These are phyloP conservation scores for Gandaritis pyraliata DNA, from an alignment of 2,888 invertebrate species.

Conservation along the genomic window DNA sequence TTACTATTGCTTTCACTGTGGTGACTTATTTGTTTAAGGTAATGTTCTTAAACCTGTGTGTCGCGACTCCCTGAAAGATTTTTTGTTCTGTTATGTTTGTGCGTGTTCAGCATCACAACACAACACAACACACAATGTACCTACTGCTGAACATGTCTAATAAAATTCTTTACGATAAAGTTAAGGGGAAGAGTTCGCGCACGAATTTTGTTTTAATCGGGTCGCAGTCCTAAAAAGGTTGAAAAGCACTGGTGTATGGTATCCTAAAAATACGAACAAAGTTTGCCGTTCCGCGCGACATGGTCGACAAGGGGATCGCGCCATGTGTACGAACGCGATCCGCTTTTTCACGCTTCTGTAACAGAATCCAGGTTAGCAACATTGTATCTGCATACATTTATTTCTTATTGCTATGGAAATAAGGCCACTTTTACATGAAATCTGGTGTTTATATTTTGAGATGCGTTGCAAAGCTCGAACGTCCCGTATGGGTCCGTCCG, in stretches of 20 bases:
- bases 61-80: too few species aligned
- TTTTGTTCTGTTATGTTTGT: too few species aligned
- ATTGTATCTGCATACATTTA: slow-evolving; percentile 24
- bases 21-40: too few species aligned
- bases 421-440: slow-evolving; percentile 18
- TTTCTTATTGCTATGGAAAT: slow-evolving; percentile 8
- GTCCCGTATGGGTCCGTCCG: slow-evolving; percentile 48
- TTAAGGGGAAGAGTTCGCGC: too few species aligned
- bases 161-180: too few species aligned
- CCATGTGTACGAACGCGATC: slow-evolving; percentile 54
- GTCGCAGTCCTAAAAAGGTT: too few species aligned
- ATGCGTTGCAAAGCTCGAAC: slow-evolving; percentile 43
- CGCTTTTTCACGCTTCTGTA: slow-evolving; percentile 60
- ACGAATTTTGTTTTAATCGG: too few species aligned
- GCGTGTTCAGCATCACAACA: too few species aligned
- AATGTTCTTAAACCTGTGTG: too few species aligned
- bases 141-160: too few species aligned
- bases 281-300: slow-evolving; percentile 57
- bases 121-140: too few species aligned
- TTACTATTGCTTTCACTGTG: too few species aligned
- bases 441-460: slow-evolving; percentile 2
- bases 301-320: slow-evolving; percentile 55
- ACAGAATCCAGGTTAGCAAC: slow-evolving; percentile 55
- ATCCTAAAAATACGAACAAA: slow-evolving; percentile 44
- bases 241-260: slow-evolving; percentile 8